Conservation (phyloP, 2,113 vertebrate species). For the Taxidea taxus region DNA sequence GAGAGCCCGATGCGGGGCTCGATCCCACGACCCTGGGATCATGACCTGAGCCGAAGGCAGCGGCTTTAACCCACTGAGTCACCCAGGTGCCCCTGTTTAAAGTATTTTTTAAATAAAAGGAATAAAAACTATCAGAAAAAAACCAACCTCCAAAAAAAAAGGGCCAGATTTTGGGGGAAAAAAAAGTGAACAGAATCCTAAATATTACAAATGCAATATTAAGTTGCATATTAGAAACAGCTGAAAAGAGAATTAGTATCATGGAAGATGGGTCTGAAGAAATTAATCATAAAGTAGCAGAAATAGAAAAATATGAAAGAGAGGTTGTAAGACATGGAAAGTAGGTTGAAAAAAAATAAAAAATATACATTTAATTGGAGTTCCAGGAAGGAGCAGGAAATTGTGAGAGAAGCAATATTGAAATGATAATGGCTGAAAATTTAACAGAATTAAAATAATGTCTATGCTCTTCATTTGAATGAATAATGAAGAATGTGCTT, state of each 20-base stretch:
- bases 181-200: not conserved
- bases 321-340: not conserved
- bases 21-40: no score
- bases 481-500: not conserved
- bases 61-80: no score
- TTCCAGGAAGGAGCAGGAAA: not conserved
- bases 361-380: not conserved
- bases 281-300: not conserved
- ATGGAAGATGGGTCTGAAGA: not conserved
- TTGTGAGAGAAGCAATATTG: not conserved
- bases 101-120: not conserved
- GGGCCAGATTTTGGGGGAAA: not conserved
- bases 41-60: no score
- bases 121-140: not conserved
- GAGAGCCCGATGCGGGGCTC: no score
- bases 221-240: not conserved
- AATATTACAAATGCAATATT: not conserved
- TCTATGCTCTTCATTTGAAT: not conserved
- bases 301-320: not conserved
- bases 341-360: not conserved
- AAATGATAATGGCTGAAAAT: conserved; percentile 7
- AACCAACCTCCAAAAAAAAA: not conserved
- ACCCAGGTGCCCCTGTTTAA: no score
- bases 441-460: conserved; percentile 16
- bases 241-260: not conserved